phyloP scores from a whole-genome alignment of 2,113 vertebrate genomes.

The Pelodiscus sinensis region DNA sequence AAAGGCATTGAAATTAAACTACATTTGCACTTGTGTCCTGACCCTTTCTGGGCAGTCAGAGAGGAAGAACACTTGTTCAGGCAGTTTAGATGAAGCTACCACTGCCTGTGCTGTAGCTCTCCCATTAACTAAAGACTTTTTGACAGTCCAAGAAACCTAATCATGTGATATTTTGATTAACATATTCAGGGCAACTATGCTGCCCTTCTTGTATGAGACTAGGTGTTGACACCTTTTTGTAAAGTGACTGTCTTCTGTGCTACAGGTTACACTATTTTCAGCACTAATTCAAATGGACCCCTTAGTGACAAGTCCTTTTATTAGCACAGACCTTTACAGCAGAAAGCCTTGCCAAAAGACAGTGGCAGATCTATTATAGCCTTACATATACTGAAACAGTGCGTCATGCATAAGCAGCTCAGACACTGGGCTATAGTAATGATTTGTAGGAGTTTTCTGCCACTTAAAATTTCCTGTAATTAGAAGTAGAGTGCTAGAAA shows the following conservation, averaged over 20 bases:
- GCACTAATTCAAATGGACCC: slow-evolving; percentile 12
- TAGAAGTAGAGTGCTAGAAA: neutral
- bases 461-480: neutral
- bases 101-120: neutral
- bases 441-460: neutral
- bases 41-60: neutral
- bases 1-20: neutral
- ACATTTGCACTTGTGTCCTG: neutral
- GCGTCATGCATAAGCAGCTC: neutral
- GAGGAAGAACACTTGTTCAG: neutral
- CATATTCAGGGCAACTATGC: neutral
- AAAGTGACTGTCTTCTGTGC: neutral
- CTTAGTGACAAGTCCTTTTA: neutral
- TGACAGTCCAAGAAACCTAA: slow-evolving; percentile 25
- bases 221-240: neutral
- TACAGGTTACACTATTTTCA: neutral
- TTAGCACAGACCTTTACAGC: fast-evolving
- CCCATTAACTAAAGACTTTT: neutral
- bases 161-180: slow-evolving; percentile 4
- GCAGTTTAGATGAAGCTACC: neutral
- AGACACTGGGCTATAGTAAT: neutral
- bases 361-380: neutral
- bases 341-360: neutral
- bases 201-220: slow-evolving; percentile 32
- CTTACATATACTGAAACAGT: fast-evolving